phyloP scores from a whole-genome alignment of 2,888 invertebrate species.

The Ephialtes manifestator region DNA sequence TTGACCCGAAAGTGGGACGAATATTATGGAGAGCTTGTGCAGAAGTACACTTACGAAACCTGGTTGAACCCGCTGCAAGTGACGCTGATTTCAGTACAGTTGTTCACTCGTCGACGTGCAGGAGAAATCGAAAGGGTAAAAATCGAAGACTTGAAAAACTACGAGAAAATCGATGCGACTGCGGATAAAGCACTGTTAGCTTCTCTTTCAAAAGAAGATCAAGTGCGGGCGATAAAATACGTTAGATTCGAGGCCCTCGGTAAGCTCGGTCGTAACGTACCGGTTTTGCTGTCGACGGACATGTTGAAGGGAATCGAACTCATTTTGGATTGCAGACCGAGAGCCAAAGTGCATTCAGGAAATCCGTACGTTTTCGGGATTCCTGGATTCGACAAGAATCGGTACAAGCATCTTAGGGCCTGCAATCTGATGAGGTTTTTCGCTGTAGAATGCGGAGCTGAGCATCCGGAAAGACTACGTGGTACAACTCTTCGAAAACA shows the following conservation, averaged over 20 bases:
- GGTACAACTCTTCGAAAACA: slow-evolving; percentile 49
- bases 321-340: slow-evolving; percentile 44
- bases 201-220: not conserved
- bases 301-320: slow-evolving; percentile 25
- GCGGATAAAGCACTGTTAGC: not conserved
- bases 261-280: slow-evolving; percentile 56
- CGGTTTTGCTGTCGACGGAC: slow-evolving; percentile 39
- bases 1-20: no score
- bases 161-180: slow-evolving; percentile 5
- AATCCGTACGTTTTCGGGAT: slow-evolving; percentile 65
- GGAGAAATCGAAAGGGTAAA: slow-evolving; percentile 34
- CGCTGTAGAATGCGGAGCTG: slow-evolving; percentile 52
- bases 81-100: slow-evolving; percentile 23
- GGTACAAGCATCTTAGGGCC: slow-evolving; percentile 46
- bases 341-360: slow-evolving; percentile 35
- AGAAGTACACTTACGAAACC: not conserved
- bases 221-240: slow-evolving; percentile 1
- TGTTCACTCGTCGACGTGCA: slow-evolving; percentile 37
- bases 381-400: slow-evolving; percentile 35
- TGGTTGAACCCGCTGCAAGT: slow-evolving; percentile 21
- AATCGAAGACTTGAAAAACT: slow-evolving; percentile 8
- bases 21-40: not conserved
- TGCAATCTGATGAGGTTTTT: slow-evolving; percentile 53
- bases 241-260: slow-evolving; percentile 47
- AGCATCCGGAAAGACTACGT: slow-evolving; percentile 45